These are phyloP conservation scores for Ditula angustiorana DNA, from an alignment of 2,888 invertebrate species.

Conservation along the genomic window DNA sequence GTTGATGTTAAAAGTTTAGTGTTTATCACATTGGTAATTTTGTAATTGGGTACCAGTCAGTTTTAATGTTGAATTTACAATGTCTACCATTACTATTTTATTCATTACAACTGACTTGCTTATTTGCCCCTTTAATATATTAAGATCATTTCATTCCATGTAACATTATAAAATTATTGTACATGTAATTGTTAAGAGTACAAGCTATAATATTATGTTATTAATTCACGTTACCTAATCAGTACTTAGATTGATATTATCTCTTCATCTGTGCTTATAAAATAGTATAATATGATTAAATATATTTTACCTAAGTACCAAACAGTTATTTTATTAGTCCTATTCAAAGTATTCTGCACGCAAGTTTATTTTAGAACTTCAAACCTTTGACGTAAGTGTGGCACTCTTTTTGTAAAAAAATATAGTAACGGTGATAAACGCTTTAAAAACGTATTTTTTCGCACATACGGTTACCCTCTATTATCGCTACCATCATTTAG, in stretches of 20 bases:
- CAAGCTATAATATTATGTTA: neutral
- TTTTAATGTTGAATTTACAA: too few relatives aligned
- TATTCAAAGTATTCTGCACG: neutral
- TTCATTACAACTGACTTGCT: neutral
- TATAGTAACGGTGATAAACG: too few relatives aligned
- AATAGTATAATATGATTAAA: conserved; percentile 15
- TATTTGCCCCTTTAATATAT: conserved; percentile 30
- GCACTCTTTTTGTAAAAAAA: too few relatives aligned
- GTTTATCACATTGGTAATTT: too few relatives aligned
- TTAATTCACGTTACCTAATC: neutral
- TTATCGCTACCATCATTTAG: too few relatives aligned
- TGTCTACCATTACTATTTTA: too few relatives aligned
- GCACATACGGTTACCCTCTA: too few relatives aligned
- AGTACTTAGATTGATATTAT: conserved; percentile 3
- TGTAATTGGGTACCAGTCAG: too few relatives aligned
- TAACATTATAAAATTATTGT: conserved; percentile 39
- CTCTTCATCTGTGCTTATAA: conserved; percentile 7
- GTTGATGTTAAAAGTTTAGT: too few relatives aligned
- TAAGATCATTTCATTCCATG: conserved; percentile 41
- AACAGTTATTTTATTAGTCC: conserved; percentile 14
- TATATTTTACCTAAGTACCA: conserved; percentile 23
- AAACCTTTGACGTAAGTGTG: neutral
- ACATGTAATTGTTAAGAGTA: conserved; percentile 31
- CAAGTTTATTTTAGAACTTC: neutral
- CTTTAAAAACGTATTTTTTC: too few relatives aligned